Evolutionary conservation across 2,888 invertebrate species (phyloP), one percentile per base, ranked within the genome.

Genomic region (Lithophane socia): DNA sequence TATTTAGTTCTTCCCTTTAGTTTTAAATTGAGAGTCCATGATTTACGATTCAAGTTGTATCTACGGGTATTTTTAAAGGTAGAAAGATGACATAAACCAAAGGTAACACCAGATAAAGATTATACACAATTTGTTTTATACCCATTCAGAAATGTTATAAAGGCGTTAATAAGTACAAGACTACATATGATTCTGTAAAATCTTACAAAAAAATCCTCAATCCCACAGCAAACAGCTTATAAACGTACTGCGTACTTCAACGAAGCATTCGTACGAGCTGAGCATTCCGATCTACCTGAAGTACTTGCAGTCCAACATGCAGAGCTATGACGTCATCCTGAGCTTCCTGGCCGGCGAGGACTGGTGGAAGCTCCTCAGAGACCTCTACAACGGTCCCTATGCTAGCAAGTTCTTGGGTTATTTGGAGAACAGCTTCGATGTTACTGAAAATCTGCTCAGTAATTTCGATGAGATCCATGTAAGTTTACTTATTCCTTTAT

Each of bases 391-490:
- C 18, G 96, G 96, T 47, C 92, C 94, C 0, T 88, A 93, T 52
- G 91, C 94, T 2, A 86, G 47, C 0, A 87, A 87, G 49, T 95
- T 97, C 84, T 92, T 97, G 52, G 90, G 93, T 2, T 82, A 92
- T 2, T 47, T 94, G 37, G 97, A 97, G 80, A 91, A 90, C 16
- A 94, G 92, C 61, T 94, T 96, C 21, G 94, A 94, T 7, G 91
- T 96, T 0, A 89, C 92, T 21, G 94, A 93, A 76, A 93, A 96
- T 83, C 61, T 97, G 18, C 78, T 97, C 12, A 93, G 89, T 4
- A 94, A 96, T 83, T 87, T 96, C 21, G 96, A 97, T 91, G 90
- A 92, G 73, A 92, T 97, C 83, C 95, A 96, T 89, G 97, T 97
- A 87, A 94, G 95, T 52, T 18, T 18, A 18, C 52, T 21, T 3